A percentile compares a stretch with the other conserved stretches of the same genome.
Conservation (phyloP, 1,140 invertebrate species). For the Calephelis nemesis region DNA sequence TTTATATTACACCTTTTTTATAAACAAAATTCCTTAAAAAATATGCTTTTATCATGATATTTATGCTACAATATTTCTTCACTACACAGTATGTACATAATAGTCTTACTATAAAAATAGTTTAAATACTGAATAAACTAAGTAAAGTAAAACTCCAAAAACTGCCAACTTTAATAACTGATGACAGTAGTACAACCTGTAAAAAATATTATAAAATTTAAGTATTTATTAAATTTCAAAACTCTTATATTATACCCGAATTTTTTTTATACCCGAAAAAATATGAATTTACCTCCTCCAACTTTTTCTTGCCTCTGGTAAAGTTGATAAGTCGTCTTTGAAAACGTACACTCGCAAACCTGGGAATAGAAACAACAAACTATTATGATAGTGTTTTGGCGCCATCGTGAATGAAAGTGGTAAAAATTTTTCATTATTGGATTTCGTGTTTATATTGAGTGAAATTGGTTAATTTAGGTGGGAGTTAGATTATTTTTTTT, state of each 20-base stretch:
- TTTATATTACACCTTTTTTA: no score
- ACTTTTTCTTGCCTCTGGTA: constrained; percentile 81
- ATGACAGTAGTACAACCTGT: constrained; percentile 50
- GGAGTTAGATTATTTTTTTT: no score
- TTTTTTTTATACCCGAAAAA: no score
- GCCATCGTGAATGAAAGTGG: no score
- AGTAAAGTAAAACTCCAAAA: constrained; percentile 29
- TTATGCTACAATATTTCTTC: no score
- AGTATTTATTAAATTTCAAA: background rate
- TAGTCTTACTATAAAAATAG: constrained; percentile 7
- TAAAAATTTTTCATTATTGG: no score
- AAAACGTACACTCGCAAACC: constrained; percentile 85
- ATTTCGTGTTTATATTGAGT: no score
- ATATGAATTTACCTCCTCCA: constrained; percentile 75
- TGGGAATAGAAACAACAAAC: constrained; percentile 39
- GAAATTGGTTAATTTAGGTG: no score
- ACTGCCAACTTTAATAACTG: constrained; percentile 41
- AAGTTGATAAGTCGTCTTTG: constrained; percentile 84
- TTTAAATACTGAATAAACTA: constrained; percentile 33
- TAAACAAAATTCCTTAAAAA: no score
- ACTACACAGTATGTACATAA: no score
- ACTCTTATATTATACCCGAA: background rate
- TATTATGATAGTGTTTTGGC: no score
- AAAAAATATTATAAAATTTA: constrained; percentile 33
- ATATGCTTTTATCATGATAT: no score